Evolutionary conservation across 2,797 vertebrate species (phyloP).

Genomic region (Sebastes elongatus): DNA sequence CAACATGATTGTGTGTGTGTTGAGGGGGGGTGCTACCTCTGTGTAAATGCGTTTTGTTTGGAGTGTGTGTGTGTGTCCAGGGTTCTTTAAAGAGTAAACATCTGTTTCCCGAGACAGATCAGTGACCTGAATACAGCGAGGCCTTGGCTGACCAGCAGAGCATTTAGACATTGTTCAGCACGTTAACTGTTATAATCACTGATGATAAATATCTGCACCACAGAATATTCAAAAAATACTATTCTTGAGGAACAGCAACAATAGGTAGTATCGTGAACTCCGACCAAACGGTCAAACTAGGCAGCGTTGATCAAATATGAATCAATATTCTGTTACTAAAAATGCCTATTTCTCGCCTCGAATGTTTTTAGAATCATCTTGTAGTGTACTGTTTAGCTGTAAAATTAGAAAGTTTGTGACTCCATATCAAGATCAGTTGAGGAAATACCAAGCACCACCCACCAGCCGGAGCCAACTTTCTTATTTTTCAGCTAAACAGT

Average conservation of each 20-base stretch:
- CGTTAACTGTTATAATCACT: not conserved
- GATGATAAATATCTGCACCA: not conserved
- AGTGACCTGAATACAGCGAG: conserved; percentile 44
- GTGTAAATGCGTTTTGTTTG: not conserved
- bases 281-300: too few species aligned
- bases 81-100: conserved; percentile 61
- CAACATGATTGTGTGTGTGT: conserved; percentile 30
- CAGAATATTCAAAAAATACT: not conserved
- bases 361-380: too few species aligned
- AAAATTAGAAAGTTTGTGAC: too few species aligned
- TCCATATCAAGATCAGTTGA: too few species aligned
- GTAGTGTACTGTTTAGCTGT: too few species aligned
- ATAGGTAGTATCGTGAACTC: not conserved
- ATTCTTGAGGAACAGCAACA: not conserved
- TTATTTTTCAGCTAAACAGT: too few species aligned
- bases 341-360: too few species aligned
- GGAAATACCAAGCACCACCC: too few species aligned
- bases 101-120: conserved; percentile 60
- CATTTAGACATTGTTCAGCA: not conserved
- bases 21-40: not conserved
- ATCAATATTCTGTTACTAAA: too few species aligned
- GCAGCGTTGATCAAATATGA: too few species aligned
- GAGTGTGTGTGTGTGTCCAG: conserved; percentile 15
- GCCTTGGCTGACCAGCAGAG: not conserved
- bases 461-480: too few species aligned